Percentiles rank a stretch among this genome's conserved stretches.
Conservation (phyloP, 2,797 vertebrate genomes). For the Sphaeramia orbicularis region DNA sequence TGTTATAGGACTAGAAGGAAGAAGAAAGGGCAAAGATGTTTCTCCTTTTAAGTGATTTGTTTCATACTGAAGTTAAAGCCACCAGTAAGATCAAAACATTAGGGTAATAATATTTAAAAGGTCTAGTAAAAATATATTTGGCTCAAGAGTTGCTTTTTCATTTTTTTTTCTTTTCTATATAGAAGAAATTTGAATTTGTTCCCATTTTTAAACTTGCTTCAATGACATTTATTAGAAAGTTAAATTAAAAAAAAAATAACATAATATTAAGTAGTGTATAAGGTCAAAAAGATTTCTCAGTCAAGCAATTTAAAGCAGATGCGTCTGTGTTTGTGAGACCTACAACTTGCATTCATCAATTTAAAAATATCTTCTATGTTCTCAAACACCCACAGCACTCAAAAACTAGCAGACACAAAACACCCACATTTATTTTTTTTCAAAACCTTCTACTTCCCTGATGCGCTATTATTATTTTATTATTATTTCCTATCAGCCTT, state of each 20-base stretch:
- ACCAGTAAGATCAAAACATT: conserved; percentile 41
- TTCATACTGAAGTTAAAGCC: conserved; percentile 37
- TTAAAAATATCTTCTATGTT: conserved; percentile 42
- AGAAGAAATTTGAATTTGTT: conserved; percentile 3
- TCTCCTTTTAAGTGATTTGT: conserved; percentile 45
- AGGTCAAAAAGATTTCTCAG: conserved; percentile 30
- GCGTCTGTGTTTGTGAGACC: conserved; percentile 25
- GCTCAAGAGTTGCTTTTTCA: background rate
- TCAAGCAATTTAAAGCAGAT: conserved; percentile 31
- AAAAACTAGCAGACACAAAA: conserved; percentile 41
- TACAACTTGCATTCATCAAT: conserved; percentile 26
- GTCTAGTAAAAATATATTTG: conserved; percentile 20
- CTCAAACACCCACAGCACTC: conserved; percentile 45
- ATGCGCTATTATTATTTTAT: conserved; percentile 42
- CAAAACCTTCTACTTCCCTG: conserved; percentile 39
- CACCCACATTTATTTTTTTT: conserved; percentile 28
- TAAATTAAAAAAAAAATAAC: background rate
- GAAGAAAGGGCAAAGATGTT: conserved; percentile 36
- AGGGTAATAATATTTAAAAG: conserved; percentile 42
- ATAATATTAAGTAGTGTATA: background rate
- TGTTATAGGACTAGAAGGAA: conserved; percentile 20
- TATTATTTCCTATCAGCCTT: conserved; percentile 44
- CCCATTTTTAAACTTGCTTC: conserved; percentile 10
- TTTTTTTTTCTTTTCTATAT: background rate
- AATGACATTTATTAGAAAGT: conserved; percentile 1